phyloP scores from a whole-genome alignment of 53 echinoderm and acorn worm species.

The Antedon mediterranea region DNA sequence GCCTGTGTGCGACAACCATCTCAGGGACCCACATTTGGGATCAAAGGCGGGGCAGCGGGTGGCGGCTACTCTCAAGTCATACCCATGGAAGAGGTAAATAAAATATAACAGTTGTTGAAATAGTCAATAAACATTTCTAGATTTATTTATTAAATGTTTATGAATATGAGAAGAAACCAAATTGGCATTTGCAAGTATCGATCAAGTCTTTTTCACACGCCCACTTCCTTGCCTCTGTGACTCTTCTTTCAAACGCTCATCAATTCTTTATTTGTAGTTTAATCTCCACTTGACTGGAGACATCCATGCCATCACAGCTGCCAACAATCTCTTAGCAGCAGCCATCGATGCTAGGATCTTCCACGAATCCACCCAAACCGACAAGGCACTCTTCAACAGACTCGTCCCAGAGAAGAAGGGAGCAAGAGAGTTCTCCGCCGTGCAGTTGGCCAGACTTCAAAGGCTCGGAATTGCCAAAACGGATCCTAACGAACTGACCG shows the following conservation, averaged over 20 bases:
- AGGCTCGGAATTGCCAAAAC: constrained; percentile 89
- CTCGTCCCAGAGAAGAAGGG: constrained; percentile 85
- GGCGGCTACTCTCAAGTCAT: constrained; percentile 96
- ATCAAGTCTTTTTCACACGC: too few relatives aligned
- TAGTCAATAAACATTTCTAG: too few relatives aligned
- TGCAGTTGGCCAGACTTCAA: constrained; percentile 69
- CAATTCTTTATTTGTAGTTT: constrained; percentile 58
- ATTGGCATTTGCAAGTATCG: too few relatives aligned
- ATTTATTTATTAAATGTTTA: too few relatives aligned
- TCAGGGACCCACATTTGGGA: constrained; percentile 97
- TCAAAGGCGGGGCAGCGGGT: constrained; percentile 96
- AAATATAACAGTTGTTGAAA: background rate
- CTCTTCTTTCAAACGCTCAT: too few relatives aligned
- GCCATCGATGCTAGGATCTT: constrained; percentile 97
- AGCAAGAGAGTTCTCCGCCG: constrained; percentile 49
- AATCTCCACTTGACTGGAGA: constrained; percentile 99
- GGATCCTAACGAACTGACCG: constrained; percentile 66
- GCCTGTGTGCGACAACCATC: constrained; percentile 98
- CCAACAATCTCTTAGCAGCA: constrained; percentile 93
- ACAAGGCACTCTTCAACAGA: constrained; percentile 71
- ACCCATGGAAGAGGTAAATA: constrained; percentile 87
- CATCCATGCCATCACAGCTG: constrained; percentile 96
- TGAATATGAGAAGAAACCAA: too few relatives aligned
- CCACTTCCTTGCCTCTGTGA: too few relatives aligned
- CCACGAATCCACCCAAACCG: constrained; percentile 86